Percentiles rank a stretch among this genome's conserved stretches.
These are phyloP conservation scores for Lepisosteus osseus DNA, from an alignment of 2,113 vertebrate genomes.

Conservation along the genomic window DNA sequence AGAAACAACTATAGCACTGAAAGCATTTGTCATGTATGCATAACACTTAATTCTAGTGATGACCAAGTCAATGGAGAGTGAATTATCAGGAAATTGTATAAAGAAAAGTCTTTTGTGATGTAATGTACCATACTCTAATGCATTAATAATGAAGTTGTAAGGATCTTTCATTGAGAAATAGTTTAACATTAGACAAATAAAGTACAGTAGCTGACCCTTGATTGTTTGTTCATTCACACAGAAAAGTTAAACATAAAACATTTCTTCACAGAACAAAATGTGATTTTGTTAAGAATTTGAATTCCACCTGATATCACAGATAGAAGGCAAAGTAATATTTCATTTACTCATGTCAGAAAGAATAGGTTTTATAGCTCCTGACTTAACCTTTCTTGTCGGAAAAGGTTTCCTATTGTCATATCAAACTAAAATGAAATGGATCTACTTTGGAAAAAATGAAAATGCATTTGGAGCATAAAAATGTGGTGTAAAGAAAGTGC, in stretches of 20 bases:
- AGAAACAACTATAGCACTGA: too few relatives aligned
- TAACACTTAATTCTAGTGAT: too few relatives aligned
- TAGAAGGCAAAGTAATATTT: constrained; percentile 54
- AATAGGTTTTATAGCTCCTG: constrained; percentile 28
- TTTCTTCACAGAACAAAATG: constrained; percentile 42
- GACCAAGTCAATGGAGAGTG: too few relatives aligned
- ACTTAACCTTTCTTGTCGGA: not conserved
- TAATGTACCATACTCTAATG: constrained; percentile 19
- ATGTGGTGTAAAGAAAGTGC: too few relatives aligned
- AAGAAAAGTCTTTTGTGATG: constrained; percentile 4
- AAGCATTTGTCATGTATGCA: too few relatives aligned
- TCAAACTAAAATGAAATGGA: too few relatives aligned
- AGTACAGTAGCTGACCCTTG: constrained; percentile 67
- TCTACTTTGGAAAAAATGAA: too few relatives aligned
- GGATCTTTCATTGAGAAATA: constrained; percentile 57
- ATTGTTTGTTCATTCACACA: constrained; percentile 58
- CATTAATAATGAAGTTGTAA: constrained; percentile 61
- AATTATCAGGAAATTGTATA: not conserved
- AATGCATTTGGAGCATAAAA: too few relatives aligned
- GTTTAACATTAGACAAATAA: constrained; percentile 52
- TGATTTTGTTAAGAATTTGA: constrained; percentile 50
- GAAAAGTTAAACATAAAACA: constrained; percentile 49
- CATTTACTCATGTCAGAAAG: constrained; percentile 65
- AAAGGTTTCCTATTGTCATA: too few relatives aligned
- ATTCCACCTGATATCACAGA: constrained; percentile 49